These are phyloP conservation scores for Chiloscyllium punctatum DNA, from an alignment of 2,797 vertebrate species.

Conservation along the genomic window DNA sequence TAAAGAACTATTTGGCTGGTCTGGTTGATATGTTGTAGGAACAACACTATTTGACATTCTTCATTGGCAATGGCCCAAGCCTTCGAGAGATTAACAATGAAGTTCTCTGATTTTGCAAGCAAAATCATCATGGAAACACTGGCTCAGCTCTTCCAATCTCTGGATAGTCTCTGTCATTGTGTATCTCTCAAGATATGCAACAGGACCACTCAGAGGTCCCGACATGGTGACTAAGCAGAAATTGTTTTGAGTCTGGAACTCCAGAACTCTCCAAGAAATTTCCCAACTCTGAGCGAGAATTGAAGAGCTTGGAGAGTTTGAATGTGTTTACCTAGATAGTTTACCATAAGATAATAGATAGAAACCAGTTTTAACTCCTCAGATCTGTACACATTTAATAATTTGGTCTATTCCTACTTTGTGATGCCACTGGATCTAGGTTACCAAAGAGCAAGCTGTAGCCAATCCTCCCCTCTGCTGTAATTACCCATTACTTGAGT, in stretches of 20 bases:
- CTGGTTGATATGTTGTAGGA: not conserved
- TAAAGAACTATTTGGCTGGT: not conserved
- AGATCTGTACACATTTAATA: not conserved
- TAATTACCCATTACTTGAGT: not conserved
- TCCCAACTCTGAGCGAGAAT: too few relatives aligned
- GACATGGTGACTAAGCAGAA: too few relatives aligned
- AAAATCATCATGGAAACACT: not conserved
- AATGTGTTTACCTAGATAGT: too few relatives aligned
- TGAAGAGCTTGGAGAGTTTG: too few relatives aligned
- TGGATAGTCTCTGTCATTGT: too few relatives aligned
- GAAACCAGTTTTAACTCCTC: not conserved
- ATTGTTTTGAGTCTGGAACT: too few relatives aligned
- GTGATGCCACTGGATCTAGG: not conserved
- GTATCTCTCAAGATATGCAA: too few relatives aligned
- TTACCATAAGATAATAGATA: too few relatives aligned
- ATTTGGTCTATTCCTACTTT: not conserved
- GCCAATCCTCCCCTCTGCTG: not conserved
- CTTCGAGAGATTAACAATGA: not conserved
- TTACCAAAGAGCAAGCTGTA: not conserved
- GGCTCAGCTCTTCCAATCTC: too few relatives aligned
- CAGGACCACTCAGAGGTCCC: too few relatives aligned
- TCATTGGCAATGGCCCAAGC: not conserved
- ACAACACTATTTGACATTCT: not conserved
- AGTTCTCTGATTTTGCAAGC: not conserved
- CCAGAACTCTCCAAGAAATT: too few relatives aligned